Base-by-base conservation (phyloP, 2,113 vertebrate genomes). In the Thymallus thymallus region DNA sequence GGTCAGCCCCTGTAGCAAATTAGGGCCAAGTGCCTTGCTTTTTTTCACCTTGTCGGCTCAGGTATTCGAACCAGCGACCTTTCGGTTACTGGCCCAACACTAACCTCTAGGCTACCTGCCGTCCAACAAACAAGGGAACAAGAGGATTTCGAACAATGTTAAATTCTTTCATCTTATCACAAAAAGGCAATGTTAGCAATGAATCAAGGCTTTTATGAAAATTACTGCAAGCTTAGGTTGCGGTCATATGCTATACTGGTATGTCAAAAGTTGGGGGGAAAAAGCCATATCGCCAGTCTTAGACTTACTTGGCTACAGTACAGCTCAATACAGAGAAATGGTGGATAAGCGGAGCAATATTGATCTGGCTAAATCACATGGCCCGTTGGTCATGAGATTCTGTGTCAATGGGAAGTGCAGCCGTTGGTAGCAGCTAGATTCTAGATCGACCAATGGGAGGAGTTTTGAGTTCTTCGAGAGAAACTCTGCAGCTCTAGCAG, bases 401-500 rank as follows among this genome's bases (percentile, higher is more conserved):
- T 74, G 61, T 29, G 72, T 66, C 72, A 74, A 23, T 46, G 51
- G 61, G 48, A 66, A 63, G 26, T 5, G 45, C 62, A 45, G 61
- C 41, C 24, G 73, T 18, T 22, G 56, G 10, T 70, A 45, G 18
- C 20, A 45, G 18, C 3, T 16, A 62, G 60, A 26, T 41, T 30
- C 3, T 16, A 62, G 58, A 24, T 22, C 29, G 10, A 74, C 56
- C 26, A 41, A 61, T 22, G 20, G 67, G 32, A 32, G 58, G 16
- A 64, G 56, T 6, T 55, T 29, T 51, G 20, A 60, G 16, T 22
- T 7, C 6, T 60, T 60, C 0, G 6, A 60, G n/a, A n/a, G n/a
- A 5, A 7, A 22, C 18, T n/a, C 20, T n/a, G 56, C 56, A 60
- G 10, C 4, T 14, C 2, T 3, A 46, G 22, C 16, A 41, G 41